Base-by-base conservation (phyloP, 2,888 invertebrate species). In the Dorcus hopei region DNA sequence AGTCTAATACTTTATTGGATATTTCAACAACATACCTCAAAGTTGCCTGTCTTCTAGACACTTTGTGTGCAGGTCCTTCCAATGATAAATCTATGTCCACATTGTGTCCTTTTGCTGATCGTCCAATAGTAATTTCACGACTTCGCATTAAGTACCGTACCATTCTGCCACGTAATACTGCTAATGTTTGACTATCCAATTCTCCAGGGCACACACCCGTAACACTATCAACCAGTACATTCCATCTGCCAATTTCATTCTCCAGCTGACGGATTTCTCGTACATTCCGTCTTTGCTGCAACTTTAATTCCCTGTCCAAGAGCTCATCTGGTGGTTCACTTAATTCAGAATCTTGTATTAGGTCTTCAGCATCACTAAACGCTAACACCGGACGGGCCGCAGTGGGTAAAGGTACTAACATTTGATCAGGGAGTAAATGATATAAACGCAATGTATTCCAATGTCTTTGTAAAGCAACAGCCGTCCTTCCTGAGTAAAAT, bases 91-190 rank as follows among this genome's bases (percentile, higher is more conserved):
- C 96, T 26, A 97, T 95, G 79, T 98, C 97, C 40, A 98, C 95
- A 50, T 84, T 83, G 70, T 91, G 89, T 72, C 95, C 95, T 69
- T 91, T 90, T 0, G 95, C 92, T 63, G 90, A 88, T 59, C 97
- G 85, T 0, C 97, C 97, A 43, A 98, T 87, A 0, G 95, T 95
- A 51, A 97, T 96, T 89, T 97, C 96, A 73, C 91, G 84, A 9
- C 95, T 95, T 62, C 95, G 82, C 95, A 97, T 97, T 52, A 97
- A 84, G 78, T 95, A 97, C 41, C 97, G 85, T 9, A 97, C 97
- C 65, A 95, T 86, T 53, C 95, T 85, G 0, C 97, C 97, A 33
- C 95, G 82, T 38, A 98, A 81, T 42, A 97, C 93, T 0, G 96
- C 97, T 54, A 97, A 83, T 0, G 97, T 97, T 77, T 95, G 94